Conservation (phyloP, 92 coral and sea anemone species). For the Porites lobata region DNA sequence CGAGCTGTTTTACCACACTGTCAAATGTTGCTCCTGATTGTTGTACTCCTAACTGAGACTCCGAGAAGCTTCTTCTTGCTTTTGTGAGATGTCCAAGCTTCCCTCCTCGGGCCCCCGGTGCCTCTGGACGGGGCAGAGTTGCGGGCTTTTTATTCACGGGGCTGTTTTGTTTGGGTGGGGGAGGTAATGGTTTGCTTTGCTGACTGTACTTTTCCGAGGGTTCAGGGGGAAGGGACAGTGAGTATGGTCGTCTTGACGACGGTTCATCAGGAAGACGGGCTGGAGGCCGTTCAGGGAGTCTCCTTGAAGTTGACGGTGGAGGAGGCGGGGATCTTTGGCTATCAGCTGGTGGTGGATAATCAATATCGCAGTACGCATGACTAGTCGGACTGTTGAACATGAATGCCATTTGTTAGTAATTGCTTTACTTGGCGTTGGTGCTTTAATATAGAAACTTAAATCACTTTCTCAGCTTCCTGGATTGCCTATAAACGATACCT, state of each 20-base stretch:
- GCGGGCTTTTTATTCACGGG: background rate
- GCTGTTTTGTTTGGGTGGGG: background rate
- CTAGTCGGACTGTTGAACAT: background rate
- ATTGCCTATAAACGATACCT: too few species aligned
- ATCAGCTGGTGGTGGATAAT: background rate
- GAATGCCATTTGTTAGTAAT: background rate
- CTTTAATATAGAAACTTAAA: too few species aligned
- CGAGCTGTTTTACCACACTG: slow-evolving; percentile 15
- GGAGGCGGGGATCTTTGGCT: background rate
- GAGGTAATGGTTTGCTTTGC: background rate
- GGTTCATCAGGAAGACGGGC: slow-evolving; percentile 9
- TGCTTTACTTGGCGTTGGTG: too few species aligned
- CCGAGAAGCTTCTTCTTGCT: background rate
- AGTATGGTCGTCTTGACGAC: background rate
- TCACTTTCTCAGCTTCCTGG: too few species aligned
- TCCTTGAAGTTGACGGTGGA: background rate
- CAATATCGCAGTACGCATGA: slow-evolving; percentile 1
- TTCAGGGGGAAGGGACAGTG: background rate
- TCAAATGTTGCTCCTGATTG: background rate
- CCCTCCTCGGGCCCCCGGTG: background rate
- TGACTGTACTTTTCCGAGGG: background rate
- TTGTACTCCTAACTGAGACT: background rate
- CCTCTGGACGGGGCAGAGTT: slow-evolving; percentile 22
- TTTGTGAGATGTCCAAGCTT: background rate
- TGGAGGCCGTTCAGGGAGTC: slow-evolving; percentile 19